Evolutionary conservation across 2,888 invertebrate genomes (phyloP), one percentile per base, ranked within the genome.

Genomic region (Matsumyia berberina): DNA sequence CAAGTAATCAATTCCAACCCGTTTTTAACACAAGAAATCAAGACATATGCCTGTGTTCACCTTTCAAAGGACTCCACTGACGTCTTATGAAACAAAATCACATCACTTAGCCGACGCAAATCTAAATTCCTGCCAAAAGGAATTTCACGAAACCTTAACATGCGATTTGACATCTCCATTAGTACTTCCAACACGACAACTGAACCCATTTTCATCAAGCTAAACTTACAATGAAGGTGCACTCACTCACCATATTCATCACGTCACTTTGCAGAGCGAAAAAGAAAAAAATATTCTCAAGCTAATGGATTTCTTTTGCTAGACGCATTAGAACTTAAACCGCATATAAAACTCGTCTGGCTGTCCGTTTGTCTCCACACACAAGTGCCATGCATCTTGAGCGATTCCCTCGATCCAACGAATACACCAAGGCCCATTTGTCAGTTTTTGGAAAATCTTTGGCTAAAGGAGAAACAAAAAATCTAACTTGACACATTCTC

Each of bases 261-360:
- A 72, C 42, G 49, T 37, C n/a, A 12, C 31, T 66, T 44, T 37
- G 19, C 42, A 17, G 2, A n/a, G 42, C n/a, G 24, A 1, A 24
- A 46, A 39, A 62, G 46, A 80, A 73, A 80, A 73, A 55, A 15
- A 46, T 31, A 42, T 72, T 57, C 72, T 35, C 69, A 55, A 78
- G 49, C 80, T 80, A 85, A 85, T 85, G 85, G 85, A 85, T 79
- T 85, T 80, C 74, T 76, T 74, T 53, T 74, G 60, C 39, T 17
- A 33, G 35, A 33, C 31, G 42, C 42, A 44, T 37, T 46, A 51
- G 46, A 69, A 17, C 67, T 24, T 8, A 70, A 69, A 60, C 24
- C 24, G 35, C 70, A 39, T 55, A 29, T 31, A 33, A 62, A 17
- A 67, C 24, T 7, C 15, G 67, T 81, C 76, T 76, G 62, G 35